These are phyloP conservation scores for Chesias legatella DNA, from an alignment of 2,888 invertebrate species.

Conservation along the genomic window DNA sequence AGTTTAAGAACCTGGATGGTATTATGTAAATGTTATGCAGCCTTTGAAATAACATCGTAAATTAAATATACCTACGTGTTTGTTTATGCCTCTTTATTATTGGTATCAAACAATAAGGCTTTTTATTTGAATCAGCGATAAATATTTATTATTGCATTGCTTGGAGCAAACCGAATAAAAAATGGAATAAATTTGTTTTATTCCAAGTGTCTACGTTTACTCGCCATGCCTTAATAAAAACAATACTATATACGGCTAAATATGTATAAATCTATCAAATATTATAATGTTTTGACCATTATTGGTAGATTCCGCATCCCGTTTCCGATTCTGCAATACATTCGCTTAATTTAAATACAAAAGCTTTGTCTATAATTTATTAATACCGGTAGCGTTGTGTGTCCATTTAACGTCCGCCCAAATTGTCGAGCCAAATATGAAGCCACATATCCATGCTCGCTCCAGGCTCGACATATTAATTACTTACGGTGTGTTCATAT, in stretches of 20 bases:
- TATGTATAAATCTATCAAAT: no score
- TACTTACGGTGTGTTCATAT: no score
- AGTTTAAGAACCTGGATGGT: constrained; percentile 12
- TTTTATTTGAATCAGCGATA: background rate
- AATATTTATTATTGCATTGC: no score
- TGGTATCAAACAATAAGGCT: background rate
- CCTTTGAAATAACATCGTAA: constrained; percentile 5
- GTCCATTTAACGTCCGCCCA: constrained; percentile 36
- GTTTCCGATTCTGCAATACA: constrained; percentile 54
- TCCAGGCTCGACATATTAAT: no score
- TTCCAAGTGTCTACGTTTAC: no score
- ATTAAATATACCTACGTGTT: constrained; percentile 18
- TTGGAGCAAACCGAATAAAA: no score
- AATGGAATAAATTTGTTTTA: no score
- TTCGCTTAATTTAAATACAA: constrained; percentile 66
- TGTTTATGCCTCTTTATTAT: constrained; percentile 14
- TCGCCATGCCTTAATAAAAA: no score
- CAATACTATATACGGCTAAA: no score
- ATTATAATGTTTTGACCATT: no score
- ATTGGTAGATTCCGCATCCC: constrained; percentile 51
- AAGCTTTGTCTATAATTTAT: constrained; percentile 35
- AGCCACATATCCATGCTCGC: background rate
- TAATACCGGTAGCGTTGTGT: constrained; percentile 42
- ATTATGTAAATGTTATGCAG: constrained; percentile 10
- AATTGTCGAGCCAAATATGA: constrained; percentile 11